Evolutionary conservation across 1,140 invertebrate genomes (phyloP), one percentile per base, ranked within the genome.

Genomic region (Coelopa frigida): DNA sequence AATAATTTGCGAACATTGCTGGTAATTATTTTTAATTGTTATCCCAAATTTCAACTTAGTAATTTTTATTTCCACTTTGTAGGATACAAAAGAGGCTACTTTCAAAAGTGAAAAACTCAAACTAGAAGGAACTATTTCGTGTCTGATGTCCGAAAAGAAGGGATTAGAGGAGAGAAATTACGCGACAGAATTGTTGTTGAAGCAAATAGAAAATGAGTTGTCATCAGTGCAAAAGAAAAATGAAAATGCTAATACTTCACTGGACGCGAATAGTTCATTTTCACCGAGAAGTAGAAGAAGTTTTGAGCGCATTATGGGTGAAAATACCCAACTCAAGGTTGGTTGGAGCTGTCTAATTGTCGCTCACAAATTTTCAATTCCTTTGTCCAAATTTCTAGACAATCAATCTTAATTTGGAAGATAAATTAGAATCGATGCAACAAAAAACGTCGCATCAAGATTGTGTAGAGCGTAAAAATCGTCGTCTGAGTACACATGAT

Each of bases 401-500:
- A n/a, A n/a, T n/a, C n/a, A n/a, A n/a, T 26, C 6, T 44, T 3
- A 46, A 24, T 20, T 17, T 46, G 21, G 35, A 37, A 24, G 44
- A 46, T n/a, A 46, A 46, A 18, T 17, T 37, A 26, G 15, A 8
- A 38, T 12, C 33, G 4, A 37, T 38, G 14, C 33, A 35, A 4
- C n/a, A 42, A 8, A 39, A 44, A 33, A 33, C 21, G 14, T 23
- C 43, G 22, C 36, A 36, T 32, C 20, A 46, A n/a, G n/a, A n/a
- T n/a, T n/a, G 27, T 21, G 24, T 12, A 32, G 27, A 44, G 14
- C 26, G 46, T 17, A 48, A 42, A 36, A 42, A 48, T 20, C 11
- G 39, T 8, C 38, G 46, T 12, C 21, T 41, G n/a, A 48, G 46
- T 31, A 42, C 39, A 18, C 24, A 41, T 17, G 46, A 48, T 41